Base-by-base conservation (phyloP, 2,888 invertebrate species). In the Tenthredo livida region DNA sequence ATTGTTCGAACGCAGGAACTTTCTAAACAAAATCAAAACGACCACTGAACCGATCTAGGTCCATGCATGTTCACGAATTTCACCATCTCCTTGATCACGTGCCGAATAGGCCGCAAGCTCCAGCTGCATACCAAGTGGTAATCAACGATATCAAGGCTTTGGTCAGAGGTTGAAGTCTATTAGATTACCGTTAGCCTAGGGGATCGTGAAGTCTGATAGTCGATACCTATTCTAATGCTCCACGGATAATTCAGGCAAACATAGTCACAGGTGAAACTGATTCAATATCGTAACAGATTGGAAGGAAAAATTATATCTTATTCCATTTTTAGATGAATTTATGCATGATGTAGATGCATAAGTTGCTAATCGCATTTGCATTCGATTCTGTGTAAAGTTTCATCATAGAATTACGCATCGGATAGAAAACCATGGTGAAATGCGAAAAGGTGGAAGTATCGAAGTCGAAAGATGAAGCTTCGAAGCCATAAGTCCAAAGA, bases 81-180 rank as follows among this genome's bases (percentile, higher is more conserved):
- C 50, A 29, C 50, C 77, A 50, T 29, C 54, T 33, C 33, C 77
- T 10, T 54, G 15, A 54, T 54, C 33, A 80, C 40, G 58, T 61
- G 61, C 58, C 40, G 12, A 80, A 80, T 61, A 15, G 37, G 40
- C 61, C 61, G 61, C 61, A 80, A 80, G 12, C 58, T 12, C 6
- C 43, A n/a, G 37, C 80, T 61, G 80, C 58, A 61, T 80, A 77
- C 50, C 33, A 37, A 80, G 61, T 80, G 40, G 15, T 61, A 40
- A 80, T 61, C 80, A 58, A 61, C 50, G 37, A 80, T 40, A 80
- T 80, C 61, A 61, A 61, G 61, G 58, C 80, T 80, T 61, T 40
- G 40, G 50, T 2, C 80, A 58, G 80, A 61, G 61, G 37, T 58
- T 40, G 21, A 80, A 33, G 37, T 21, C 40, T 12, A 80, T 80